Evolutionary conservation across 2,797 vertebrate species (phyloP), one percentile per base, ranked within the genome.

Genomic region (Coregonus ussuriensis): DNA sequence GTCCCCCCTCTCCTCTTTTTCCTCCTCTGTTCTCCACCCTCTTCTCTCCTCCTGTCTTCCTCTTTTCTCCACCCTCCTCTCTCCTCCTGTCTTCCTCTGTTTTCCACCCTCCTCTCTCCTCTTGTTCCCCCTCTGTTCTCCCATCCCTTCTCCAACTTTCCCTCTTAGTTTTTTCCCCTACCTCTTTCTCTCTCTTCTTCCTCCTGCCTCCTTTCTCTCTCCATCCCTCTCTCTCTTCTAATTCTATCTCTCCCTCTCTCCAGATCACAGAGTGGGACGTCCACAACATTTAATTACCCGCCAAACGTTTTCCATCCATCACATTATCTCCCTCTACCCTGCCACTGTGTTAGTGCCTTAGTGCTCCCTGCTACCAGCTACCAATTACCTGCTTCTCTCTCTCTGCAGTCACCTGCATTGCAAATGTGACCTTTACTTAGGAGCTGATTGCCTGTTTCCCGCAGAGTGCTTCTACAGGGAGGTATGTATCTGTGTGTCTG

Each of bases 361-460:
- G 91, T 88, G 82, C 92, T 92, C 93, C 92, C 93, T 88, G 84
- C 94, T 95, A 96, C 59, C 21, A 62, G 59, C 21, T 62, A 91
- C 96, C 97, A 98, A 98, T 98, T 98, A 98, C 96, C 94, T 95
- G 91, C 94, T 91, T 95, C 93, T 92, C 92, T 85, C 85, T 92
- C 85, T 84, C 88, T 79, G 74, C 89, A 95, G 94, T 96, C 96
- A 93, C 93, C 93, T 93, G 91, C 93, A 96, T 97, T 96, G 97
- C 96, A 97, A 98, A 98, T 97, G 96, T 98, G 98, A 99, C 98
- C 98, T 99, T 98, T 98, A 89, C 93, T 92, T 94, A 91, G 93
- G 93, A 93, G 93, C 94, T 96, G 96, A 98, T 95, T 95, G 94
- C 93, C 91, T 94, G 95, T 95, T 95, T 95, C 94, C 94, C 84